phyloP scores from a whole-genome alignment of 2,888 invertebrate genomes.

The Euzetes globulus region DNA sequence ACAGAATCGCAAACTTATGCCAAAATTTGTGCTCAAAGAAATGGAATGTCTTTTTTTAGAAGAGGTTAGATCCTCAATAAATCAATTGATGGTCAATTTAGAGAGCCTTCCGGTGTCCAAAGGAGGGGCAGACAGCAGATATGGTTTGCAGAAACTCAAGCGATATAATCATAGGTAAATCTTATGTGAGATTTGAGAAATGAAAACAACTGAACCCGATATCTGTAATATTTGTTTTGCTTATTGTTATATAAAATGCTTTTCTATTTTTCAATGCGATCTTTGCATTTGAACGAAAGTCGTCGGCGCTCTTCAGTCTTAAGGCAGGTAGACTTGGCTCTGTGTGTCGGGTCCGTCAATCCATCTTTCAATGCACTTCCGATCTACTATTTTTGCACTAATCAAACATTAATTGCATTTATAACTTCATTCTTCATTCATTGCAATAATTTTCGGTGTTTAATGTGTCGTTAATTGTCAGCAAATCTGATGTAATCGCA shows the following conservation, averaged over 20 bases:
- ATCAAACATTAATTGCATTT: constrained; percentile 1
- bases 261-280: constrained; percentile 30
- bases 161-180: constrained; percentile 94
- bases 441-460: background rate
- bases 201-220: background rate
- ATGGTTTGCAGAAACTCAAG: constrained; percentile 93
- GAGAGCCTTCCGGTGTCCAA: constrained; percentile 98
- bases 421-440: constrained; percentile 3
- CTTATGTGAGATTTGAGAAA: constrained; percentile 6
- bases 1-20: constrained; percentile 92
- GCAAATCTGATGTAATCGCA: constrained; percentile 8
- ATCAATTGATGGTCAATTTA: constrained; percentile 94
- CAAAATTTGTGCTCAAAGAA: constrained; percentile 98
- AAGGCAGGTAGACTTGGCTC: constrained; percentile 49
- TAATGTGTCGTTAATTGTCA: background rate
- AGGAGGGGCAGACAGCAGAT: constrained; percentile 93
- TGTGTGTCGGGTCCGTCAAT: constrained; percentile 24
- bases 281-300: constrained; percentile 43
- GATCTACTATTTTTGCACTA: constrained; percentile 12
- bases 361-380: constrained; percentile 11
- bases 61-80: constrained; percentile 94
- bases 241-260: constrained; percentile 17
- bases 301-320: constrained; percentile 50
- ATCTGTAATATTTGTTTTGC: background rate
- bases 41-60: constrained; percentile 99